Base-by-base conservation (phyloP, 92 coral and sea anemone genomes). In the Muricea muricata region DNA sequence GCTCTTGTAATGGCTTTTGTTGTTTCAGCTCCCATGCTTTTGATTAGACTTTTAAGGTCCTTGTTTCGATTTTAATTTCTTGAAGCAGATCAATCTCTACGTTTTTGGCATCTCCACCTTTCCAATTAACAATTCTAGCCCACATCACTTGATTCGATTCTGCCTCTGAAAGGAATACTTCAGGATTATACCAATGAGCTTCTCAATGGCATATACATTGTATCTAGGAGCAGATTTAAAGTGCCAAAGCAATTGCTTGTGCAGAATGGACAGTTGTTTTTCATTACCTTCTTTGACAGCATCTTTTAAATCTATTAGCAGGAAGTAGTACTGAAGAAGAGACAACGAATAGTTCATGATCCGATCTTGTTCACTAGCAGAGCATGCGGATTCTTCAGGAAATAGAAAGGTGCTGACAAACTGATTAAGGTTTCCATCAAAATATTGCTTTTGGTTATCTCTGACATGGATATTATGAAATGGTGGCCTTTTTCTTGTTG, bases 181-280 rank as follows among this genome's bases (percentile, higher is more conserved):
- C 55, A 74, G 87, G 32, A 91, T 42, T 34, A 88, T 84, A 34
- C 68, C 76, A 20, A 91, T 83, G 25, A 88, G 71, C 94, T 80
- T 88, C 33, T 91, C 94, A 70, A 91, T 91, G 52, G 94, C 89
- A 88, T 91, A 91, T 8, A 87, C 82, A 73, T 85, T 85, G 47
- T 66, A 85, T 0, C 79, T 63, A 65, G 85, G 84, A 21, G 66
- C 54, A 30, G 84, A 65, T 60, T 88, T 88, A 75, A 91, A 91
- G 54, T 79, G 91, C 35, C 58, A 71, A 45, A 91, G 66, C 21
- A 91, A 48, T 76, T 84, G 86, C 74, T 91, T 91, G 46, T 88
- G 91, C 18, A 84, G 79, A 1, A 89, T 81, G 48, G 81, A 74
- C 33, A 91, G 81, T 35, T 84, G 69, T 54, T 88, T 57, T 30